Evolutionary conservation across 2,113 vertebrate species (phyloP).

Genomic region (Scalopus aquaticus): DNA sequence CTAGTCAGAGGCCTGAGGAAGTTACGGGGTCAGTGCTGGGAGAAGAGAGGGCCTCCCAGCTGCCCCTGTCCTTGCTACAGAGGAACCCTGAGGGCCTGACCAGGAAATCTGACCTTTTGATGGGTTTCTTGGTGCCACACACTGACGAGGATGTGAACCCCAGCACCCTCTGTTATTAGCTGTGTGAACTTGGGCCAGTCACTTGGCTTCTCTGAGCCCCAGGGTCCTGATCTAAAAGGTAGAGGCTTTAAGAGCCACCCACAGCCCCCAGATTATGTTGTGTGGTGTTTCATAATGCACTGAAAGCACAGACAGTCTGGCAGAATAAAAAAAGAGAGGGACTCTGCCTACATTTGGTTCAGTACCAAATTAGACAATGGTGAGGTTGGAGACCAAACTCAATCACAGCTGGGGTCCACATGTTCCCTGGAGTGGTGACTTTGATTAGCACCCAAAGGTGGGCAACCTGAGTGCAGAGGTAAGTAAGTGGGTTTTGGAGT

Average conservation of each 20-base stretch:
- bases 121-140: not conserved
- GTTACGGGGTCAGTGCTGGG: not conserved
- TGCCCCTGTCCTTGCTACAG: not conserved
- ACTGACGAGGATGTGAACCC: not conserved
- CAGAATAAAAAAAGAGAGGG: not conserved
- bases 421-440: not conserved
- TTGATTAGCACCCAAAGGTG: not conserved
- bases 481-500: not conserved
- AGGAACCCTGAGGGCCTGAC: not conserved
- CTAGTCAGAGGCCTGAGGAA: not conserved
- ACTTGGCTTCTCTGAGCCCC: not conserved
- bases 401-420: rapidly evolving
- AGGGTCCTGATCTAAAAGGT: not conserved
- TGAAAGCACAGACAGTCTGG: not conserved
- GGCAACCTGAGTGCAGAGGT: not conserved
- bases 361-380: not conserved
- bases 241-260: not conserved
- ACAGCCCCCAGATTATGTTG: rapidly evolving
- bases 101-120: not conserved
- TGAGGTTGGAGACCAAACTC: not conserved
- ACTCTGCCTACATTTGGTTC: not conserved
- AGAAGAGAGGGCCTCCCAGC: not conserved
- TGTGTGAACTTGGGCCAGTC: not conserved
- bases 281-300: not conserved
- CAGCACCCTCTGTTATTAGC: not conserved